Evolutionary conservation across 2,888 invertebrate species (phyloP).

Genomic region (Steinernema carpocapsae): DNA sequence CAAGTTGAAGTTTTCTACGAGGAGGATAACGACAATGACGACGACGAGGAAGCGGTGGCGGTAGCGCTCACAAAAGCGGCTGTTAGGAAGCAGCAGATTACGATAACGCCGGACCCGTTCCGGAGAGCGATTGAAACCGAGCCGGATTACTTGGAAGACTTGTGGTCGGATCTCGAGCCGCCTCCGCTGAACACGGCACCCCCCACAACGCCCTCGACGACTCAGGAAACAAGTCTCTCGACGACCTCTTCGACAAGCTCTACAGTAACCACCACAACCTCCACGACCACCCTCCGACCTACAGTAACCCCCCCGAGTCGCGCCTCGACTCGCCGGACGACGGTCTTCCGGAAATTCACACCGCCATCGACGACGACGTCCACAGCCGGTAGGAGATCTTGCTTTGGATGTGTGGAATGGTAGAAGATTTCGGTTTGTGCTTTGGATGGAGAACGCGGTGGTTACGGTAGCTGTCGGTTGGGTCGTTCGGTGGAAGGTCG

Average conservation of each 20-base stretch:
- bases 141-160: conserved; percentile 39
- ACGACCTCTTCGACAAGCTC: conserved; percentile 37
- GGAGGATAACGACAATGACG: conserved; percentile 35
- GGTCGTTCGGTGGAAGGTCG: background rate
- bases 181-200: conserved; percentile 17
- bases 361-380: conserved; percentile 39
- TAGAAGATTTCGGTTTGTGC: conserved; percentile 20
- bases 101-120: background rate
- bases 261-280: conserved; percentile 36
- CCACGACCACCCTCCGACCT: conserved; percentile 39
- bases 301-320: background rate
- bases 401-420: conserved; percentile 35
- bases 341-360: background rate
- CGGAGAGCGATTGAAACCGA: conserved; percentile 25
- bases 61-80: conserved; percentile 25
- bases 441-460: conserved; percentile 29
- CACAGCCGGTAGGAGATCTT: conserved; percentile 15
- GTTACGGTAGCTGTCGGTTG: conserved; percentile 34
- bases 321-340: background rate
- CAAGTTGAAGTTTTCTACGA: conserved; percentile 36
- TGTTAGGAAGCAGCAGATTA: background rate
- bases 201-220: conserved; percentile 40
- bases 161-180: conserved; percentile 43
- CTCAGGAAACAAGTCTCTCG: conserved; percentile 33
- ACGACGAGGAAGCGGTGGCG: conserved; percentile 31